These are phyloP conservation scores for Glareola pratincola DNA, from an alignment of 2,113 vertebrate species.

Conservation along the genomic window DNA sequence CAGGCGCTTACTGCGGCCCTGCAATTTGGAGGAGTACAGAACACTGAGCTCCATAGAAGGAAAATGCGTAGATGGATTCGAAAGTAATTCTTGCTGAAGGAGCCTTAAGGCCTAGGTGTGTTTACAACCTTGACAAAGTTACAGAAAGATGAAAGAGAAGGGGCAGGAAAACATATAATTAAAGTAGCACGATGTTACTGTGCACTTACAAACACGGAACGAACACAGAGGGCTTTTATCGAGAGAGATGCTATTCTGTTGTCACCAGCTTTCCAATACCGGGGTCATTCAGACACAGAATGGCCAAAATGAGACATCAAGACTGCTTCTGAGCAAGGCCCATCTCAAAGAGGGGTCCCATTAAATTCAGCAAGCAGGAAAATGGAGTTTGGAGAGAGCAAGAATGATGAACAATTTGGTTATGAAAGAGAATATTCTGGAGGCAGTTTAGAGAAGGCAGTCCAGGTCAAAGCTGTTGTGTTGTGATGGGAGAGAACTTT, in stretches of 20 bases:
- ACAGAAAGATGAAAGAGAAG: slow-evolving; percentile 59
- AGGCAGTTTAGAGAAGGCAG: slow-evolving; percentile 30
- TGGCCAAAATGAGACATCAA: background rate
- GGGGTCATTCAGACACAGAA: background rate
- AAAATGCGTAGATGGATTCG: slow-evolving; percentile 8
- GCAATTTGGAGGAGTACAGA: slow-evolving; percentile 18
- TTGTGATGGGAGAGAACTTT: slow-evolving; percentile 35
- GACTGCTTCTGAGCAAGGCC: background rate
- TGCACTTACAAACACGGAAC: background rate
- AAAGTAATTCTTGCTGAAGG: slow-evolving; percentile 19
- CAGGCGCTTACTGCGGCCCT: background rate
- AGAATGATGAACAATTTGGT: background rate
- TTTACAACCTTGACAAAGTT: slow-evolving; percentile 55
- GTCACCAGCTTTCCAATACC: background rate
- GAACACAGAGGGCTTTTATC: background rate
- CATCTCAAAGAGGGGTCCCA: background rate
- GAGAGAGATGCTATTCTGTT: background rate
- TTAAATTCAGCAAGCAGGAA: background rate
- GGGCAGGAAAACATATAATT: slow-evolving; percentile 57
- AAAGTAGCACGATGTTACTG: slow-evolving; percentile 40
- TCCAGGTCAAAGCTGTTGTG: slow-evolving; percentile 34
- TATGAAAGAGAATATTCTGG: slow-evolving; percentile 29
- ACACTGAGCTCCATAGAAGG: background rate
- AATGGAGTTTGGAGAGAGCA: background rate
- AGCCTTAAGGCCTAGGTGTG: slow-evolving; percentile 62